Conservation (phyloP, 2,888 invertebrate species). For the Conus canariensis region DNA sequence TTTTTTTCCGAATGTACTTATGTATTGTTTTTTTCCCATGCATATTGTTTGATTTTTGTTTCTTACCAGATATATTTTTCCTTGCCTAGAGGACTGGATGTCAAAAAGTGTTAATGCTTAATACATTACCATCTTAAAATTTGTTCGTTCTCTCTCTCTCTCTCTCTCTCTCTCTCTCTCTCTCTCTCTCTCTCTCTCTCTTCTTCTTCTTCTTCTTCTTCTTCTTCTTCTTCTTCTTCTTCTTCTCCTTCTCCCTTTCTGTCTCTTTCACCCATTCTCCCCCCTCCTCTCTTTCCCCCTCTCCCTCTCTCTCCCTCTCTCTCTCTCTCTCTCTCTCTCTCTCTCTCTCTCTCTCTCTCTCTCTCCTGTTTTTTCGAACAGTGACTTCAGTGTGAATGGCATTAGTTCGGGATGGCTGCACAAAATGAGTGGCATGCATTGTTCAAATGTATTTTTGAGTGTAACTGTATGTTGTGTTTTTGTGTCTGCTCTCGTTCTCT, state of each 20-base stretch:
- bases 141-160: neutral
- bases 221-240: neutral
- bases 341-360: neutral
- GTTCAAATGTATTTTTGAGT: too few species aligned
- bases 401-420: too few species aligned
- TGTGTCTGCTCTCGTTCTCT: too few species aligned
- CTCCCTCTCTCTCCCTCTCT: neutral
- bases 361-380: neutral
- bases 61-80: too few species aligned
- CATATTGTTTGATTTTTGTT: too few species aligned
- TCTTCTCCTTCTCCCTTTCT: neutral
- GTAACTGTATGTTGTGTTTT: too few species aligned
- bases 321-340: neutral
- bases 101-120: too few species aligned
- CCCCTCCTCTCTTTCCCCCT: neutral
- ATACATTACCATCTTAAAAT: neutral
- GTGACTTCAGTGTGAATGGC: too few species aligned
- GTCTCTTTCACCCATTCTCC: neutral
- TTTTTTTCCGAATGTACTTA: too few species aligned
- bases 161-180: conserved; percentile 10
- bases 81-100: too few species aligned
- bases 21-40: too few species aligned
- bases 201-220: neutral
- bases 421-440: too few species aligned
- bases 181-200: conserved; percentile 5